Percentiles rank a stretch among this genome's conserved stretches.
These are phyloP conservation scores for Alitta virens DNA, from an alignment of 2,888 invertebrate genomes.

Conservation along the genomic window DNA sequence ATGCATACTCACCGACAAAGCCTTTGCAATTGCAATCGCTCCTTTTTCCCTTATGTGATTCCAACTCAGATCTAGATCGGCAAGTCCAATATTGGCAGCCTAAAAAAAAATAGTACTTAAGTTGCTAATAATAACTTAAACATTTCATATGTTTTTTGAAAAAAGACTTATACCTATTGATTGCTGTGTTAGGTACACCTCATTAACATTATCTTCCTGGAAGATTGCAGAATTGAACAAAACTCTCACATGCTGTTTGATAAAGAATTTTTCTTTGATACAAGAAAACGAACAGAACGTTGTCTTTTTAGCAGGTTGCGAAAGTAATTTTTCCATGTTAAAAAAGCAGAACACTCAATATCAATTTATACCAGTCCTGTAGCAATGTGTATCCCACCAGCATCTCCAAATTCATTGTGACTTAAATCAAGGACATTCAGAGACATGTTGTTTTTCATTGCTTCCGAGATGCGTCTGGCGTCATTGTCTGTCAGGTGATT, in stretches of 20 bases:
- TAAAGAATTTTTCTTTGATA: no score
- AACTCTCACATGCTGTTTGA: no score
- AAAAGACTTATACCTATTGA: no score
- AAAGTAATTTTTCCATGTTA: no score
- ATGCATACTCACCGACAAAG: slow-evolving; percentile 35
- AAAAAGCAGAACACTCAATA: background rate
- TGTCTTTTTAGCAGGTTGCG: no score
- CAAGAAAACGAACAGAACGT: no score
- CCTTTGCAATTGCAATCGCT: slow-evolving; percentile 42
- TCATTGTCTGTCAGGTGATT: slow-evolving; percentile 47
- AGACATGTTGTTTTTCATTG: slow-evolving; percentile 46
- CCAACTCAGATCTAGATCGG: slow-evolving; percentile 52
- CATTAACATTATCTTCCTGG: no score
- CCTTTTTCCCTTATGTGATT: slow-evolving; percentile 47
- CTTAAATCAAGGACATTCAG: slow-evolving; percentile 48
- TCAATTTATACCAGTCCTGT: slow-evolving; percentile 39
- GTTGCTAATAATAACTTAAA: no score
- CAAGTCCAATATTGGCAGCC: slow-evolving; percentile 45
- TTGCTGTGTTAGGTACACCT: no score
- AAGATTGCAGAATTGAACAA: no score
- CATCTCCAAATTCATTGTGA: slow-evolving; percentile 46
- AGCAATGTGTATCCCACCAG: slow-evolving; percentile 43
- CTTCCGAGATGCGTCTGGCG: slow-evolving; percentile 39
- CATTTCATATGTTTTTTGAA: no score
- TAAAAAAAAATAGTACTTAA: slow-evolving; percentile 31